phyloP scores from a whole-genome alignment of 1,140 invertebrate genomes.

The Daktulosphaira vitifoliae region DNA sequence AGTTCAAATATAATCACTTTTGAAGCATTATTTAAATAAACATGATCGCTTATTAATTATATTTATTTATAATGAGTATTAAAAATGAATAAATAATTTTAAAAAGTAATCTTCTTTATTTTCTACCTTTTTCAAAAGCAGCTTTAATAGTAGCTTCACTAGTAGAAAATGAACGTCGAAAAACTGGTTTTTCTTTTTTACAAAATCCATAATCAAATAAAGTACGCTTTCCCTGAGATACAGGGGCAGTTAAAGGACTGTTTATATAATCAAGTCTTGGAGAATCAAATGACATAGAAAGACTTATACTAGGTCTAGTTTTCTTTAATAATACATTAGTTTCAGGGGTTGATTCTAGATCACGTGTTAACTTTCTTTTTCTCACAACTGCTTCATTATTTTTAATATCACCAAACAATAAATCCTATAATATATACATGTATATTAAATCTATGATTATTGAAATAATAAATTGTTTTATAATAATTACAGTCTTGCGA shows the following conservation, averaged over 20 bases:
- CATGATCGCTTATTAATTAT: too few species aligned
- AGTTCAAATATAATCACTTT: too few species aligned
- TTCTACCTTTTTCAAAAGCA: constrained; percentile 50
- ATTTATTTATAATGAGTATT: too few species aligned
- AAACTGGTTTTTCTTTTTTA: constrained; percentile 38
- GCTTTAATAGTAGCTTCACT: constrained; percentile 53
- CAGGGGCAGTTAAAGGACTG: constrained; percentile 6
- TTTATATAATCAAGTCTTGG: constrained; percentile 3
- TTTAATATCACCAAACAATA: neutral
- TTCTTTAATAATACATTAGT: neutral
- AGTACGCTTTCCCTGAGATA: constrained; percentile 32
- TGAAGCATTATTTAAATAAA: too few species aligned
- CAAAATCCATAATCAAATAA: constrained; percentile 39
- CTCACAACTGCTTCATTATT: neutral
- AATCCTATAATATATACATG: neutral
- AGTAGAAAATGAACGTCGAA: constrained; percentile 51
- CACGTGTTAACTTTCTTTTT: constrained; percentile 22
- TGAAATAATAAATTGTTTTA: neutral
- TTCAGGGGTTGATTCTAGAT: constrained; percentile 1
- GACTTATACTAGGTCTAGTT: constrained; percentile 1
- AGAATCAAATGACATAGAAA: constrained; percentile 19
- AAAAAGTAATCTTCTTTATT: too few species aligned
- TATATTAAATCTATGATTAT: neutral
- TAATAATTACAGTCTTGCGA: neutral
- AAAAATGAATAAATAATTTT: too few species aligned